Percentiles rank a stretch among this genome's conserved stretches.
These are phyloP conservation scores for Tenebrosternarchus preto DNA, from an alignment of 2,113 vertebrate species.

Conservation along the genomic window DNA sequence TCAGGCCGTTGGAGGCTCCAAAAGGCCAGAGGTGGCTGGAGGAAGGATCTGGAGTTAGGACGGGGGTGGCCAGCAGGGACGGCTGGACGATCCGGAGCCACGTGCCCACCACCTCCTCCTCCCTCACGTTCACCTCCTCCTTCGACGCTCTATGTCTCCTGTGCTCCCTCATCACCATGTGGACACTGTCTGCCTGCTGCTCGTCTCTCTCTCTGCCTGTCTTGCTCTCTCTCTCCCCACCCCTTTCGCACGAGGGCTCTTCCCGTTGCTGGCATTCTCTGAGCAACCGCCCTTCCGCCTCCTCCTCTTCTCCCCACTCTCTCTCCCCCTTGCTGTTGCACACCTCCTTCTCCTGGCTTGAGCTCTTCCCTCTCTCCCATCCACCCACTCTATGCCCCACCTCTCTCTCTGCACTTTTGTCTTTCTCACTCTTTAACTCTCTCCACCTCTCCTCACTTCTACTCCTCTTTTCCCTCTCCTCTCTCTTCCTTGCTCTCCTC, in stretches of 20 bases:
- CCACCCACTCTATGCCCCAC: neutral
- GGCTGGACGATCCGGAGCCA: neutral
- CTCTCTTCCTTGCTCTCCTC: slow-evolving; percentile 25
- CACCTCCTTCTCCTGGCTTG: slow-evolving; percentile 1
- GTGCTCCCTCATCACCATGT: neutral
- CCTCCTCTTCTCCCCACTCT: neutral
- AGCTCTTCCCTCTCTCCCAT: neutral
- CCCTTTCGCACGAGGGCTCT: neutral
- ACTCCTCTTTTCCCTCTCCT: slow-evolving; percentile 8
- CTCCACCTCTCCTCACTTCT: slow-evolving; percentile 33
- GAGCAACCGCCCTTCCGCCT: neutral
- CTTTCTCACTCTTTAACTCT: slow-evolving; percentile 6
- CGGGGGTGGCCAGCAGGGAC: slow-evolving; percentile 14
- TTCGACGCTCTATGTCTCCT: neutral
- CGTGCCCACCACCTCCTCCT: too few relatives aligned
- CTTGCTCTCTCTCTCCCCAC: neutral
- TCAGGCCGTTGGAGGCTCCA: neutral
- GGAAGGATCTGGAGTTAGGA: neutral
- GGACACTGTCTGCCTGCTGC: too few relatives aligned
- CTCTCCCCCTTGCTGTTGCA: neutral
- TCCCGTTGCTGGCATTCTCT: neutral
- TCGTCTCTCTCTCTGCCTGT: neutral
- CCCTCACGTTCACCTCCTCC: neutral
- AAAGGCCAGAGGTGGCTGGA: neutral
- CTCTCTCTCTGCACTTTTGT: neutral